Conservation (phyloP, 2,888 invertebrate species). For the Microplitis deprimator region DNA sequence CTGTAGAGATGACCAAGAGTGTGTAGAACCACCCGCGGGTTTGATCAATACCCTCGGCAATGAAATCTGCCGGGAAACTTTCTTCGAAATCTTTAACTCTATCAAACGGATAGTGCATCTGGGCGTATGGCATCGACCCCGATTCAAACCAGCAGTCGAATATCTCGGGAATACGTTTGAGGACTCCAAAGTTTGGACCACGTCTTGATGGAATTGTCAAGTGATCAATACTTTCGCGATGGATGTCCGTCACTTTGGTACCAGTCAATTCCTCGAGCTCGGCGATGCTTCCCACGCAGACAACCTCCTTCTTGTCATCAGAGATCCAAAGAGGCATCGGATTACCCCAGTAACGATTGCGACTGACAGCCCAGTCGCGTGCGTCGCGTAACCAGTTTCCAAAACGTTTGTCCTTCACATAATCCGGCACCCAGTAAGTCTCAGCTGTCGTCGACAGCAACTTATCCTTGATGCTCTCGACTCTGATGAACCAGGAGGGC, state of each 20-base stretch:
- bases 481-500: slow-evolving; percentile 98
- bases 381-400: slow-evolving; percentile 98
- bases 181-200: slow-evolving; percentile 83
- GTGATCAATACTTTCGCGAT: slow-evolving; percentile 94
- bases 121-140: slow-evolving; percentile 99
- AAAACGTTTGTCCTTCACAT: slow-evolving; percentile 98
- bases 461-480: slow-evolving; percentile 89
- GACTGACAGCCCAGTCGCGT: slow-evolving; percentile 97
- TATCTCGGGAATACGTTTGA: slow-evolving; percentile 91
- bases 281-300: slow-evolving; percentile 94
- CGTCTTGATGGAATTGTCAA: slow-evolving; percentile 92
- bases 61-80: slow-evolving; percentile 97
- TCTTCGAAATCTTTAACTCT: slow-evolving; percentile 89
- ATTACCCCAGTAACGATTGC: slow-evolving; percentile 99
- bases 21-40: slow-evolving; percentile 99
- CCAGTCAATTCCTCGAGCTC: slow-evolving; percentile 91
- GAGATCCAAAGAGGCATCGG: slow-evolving; percentile 99
- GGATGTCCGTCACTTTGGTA: slow-evolving; percentile 87
- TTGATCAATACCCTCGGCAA: slow-evolving; percentile 99
- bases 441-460: slow-evolving; percentile 85
- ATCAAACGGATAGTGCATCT: slow-evolving; percentile 97
- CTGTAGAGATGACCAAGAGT: slow-evolving; percentile 95
- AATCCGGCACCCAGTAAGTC: slow-evolving; percentile 99
- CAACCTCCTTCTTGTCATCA: slow-evolving; percentile 90
- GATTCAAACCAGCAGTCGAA: slow-evolving; percentile 99